Evolutionary conservation across 2,113 vertebrate species (phyloP).

Genomic region (Chamaetylas fuelleborni): DNA sequence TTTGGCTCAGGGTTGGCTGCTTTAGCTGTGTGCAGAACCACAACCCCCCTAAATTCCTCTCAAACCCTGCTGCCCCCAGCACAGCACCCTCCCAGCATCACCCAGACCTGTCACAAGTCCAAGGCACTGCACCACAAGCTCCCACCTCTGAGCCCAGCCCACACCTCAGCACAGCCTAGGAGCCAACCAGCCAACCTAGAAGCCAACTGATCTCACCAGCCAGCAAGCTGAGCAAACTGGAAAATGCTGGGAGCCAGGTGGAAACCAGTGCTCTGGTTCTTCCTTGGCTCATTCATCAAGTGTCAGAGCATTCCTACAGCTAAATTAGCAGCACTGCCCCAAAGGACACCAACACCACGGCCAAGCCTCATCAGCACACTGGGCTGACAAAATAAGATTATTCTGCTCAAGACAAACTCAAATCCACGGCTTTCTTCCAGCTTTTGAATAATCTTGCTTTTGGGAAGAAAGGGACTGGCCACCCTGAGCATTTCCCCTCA

Average conservation of each 20-base stretch:
- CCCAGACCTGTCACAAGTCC: neutral
- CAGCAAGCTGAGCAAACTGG: neutral
- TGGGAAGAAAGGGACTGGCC: neutral
- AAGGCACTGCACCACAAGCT: neutral
- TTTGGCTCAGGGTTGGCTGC: neutral
- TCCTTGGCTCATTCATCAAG: neutral
- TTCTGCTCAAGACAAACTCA: neutral
- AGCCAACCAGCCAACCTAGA: neutral
- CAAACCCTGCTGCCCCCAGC: neutral
- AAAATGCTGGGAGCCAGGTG: neutral
- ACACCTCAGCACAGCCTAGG: neutral
- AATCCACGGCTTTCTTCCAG: neutral
- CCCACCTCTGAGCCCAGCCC: neutral
- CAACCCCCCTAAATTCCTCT: neutral
- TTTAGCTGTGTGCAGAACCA: neutral
- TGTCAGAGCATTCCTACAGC: neutral
- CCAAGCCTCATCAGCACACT: neutral
- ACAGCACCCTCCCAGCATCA: neutral
- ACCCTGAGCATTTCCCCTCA: neutral
- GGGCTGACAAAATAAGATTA: neutral
- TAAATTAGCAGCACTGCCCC: neutral
- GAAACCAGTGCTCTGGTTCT: neutral
- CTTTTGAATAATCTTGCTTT: neutral
- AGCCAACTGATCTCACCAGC: rapidly evolving
- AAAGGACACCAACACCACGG: neutral